Conservation (phyloP, 2,888 invertebrate genomes). For the Anarsia innoxiella region DNA sequence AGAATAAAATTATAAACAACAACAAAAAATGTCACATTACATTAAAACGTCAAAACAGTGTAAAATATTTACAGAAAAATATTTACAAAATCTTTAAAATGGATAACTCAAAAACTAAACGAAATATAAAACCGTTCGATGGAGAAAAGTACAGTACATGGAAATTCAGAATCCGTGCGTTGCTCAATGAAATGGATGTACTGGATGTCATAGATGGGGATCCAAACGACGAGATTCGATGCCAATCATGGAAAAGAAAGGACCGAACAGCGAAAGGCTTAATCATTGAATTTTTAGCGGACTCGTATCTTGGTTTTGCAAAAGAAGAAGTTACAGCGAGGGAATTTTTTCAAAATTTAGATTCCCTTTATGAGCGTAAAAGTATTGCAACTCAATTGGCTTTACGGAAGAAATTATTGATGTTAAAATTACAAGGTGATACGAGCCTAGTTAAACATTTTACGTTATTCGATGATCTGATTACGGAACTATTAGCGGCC, state of each 20-base stretch:
- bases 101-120: conserved; percentile 3
- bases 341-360: conserved; percentile 17
- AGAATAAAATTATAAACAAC: not conserved
- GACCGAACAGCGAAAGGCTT: conserved; percentile 20
- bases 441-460: conserved; percentile 22
- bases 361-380: conserved; percentile 4
- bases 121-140: conserved; percentile 21
- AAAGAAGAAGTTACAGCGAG: conserved; percentile 6
- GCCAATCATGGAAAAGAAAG: conserved; percentile 10
- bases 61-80: no score
- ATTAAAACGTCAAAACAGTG: no score
- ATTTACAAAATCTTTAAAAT: no score
- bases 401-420: conserved; percentile 4
- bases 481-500: conserved; percentile 30
- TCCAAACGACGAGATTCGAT: conserved; percentile 8
- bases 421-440: conserved; percentile 19
- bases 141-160: no score
- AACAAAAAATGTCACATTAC: not conserved
- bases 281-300: conserved; percentile 19
- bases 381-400: conserved; percentile 1
- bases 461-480: conserved; percentile 31
- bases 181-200: conserved; percentile 24
- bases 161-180: conserved; percentile 22
- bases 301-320: conserved; percentile 15
- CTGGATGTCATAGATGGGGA: conserved; percentile 19